Conservation (phyloP, 2,113 vertebrate genomes). For the Malurus cyaneus region DNA sequence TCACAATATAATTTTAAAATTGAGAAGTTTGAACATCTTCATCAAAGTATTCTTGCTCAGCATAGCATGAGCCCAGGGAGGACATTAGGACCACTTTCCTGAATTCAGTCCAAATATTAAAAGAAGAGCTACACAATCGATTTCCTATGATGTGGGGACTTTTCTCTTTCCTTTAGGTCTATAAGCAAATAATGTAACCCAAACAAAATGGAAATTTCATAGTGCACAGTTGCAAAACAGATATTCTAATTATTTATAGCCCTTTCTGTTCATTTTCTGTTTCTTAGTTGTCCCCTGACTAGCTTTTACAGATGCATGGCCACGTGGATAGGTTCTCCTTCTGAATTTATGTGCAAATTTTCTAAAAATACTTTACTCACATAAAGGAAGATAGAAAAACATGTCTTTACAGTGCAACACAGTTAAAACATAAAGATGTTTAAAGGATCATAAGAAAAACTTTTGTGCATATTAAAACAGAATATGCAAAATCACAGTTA, state of each 20-base stretch:
- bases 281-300: neutral
- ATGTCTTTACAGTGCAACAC: neutral
- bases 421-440: neutral
- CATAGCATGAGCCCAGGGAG: neutral
- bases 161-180: neutral
- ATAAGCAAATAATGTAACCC: neutral
- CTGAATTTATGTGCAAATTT: neutral
- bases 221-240: neutral
- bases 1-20: neutral
- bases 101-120: neutral
- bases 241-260: neutral
- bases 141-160: neutral
- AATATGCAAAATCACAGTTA: neutral
- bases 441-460: neutral
- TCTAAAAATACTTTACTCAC: neutral
- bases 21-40: neutral
- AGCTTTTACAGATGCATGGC: neutral
- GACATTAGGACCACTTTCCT: neutral
- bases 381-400: neutral
- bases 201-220: neutral
- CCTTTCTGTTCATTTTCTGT: neutral
- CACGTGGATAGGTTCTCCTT: neutral
- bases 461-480: neutral
- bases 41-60: neutral
- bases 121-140: neutral